Conservation (phyloP, 2,113 vertebrate genomes). For the Lampris megalopsis region DNA sequence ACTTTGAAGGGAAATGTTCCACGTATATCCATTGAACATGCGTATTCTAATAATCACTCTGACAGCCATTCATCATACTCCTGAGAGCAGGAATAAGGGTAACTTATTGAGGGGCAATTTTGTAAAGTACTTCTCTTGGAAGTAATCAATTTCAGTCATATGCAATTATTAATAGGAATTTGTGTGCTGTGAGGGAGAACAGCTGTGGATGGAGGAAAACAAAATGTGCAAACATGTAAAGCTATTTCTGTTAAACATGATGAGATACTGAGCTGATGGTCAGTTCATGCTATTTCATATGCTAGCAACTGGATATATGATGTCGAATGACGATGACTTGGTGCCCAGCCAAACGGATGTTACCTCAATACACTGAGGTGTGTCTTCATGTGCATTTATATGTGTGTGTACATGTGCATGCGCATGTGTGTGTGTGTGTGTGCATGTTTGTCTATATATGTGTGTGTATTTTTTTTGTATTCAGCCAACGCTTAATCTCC, state of each 20-base stretch:
- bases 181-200: neutral
- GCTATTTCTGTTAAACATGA: neutral
- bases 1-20: conserved; percentile 19
- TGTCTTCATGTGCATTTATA: too few relatives aligned
- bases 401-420: conserved; percentile 6
- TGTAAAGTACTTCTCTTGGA: neutral
- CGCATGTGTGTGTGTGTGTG: conserved; percentile 21
- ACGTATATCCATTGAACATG: neutral
- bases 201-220: neutral
- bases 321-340: neutral
- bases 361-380: neutral
- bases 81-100: neutral
- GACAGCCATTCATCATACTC: conserved; percentile 5
- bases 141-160: conserved; percentile 4
- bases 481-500: conserved; percentile 2
- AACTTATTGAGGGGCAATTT: neutral
- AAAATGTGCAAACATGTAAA: neutral
- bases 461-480: neutral
- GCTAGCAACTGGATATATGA: neutral
- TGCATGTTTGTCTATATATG: conserved; percentile 16
- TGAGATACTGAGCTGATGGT: too few relatives aligned
- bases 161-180: neutral
- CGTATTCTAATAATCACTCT: neutral
- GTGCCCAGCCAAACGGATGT: neutral
- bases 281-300: too few relatives aligned